These are phyloP conservation scores for Pangasius mekongensis DNA, from an alignment of 2,797 vertebrate genomes.

Conservation along the genomic window DNA sequence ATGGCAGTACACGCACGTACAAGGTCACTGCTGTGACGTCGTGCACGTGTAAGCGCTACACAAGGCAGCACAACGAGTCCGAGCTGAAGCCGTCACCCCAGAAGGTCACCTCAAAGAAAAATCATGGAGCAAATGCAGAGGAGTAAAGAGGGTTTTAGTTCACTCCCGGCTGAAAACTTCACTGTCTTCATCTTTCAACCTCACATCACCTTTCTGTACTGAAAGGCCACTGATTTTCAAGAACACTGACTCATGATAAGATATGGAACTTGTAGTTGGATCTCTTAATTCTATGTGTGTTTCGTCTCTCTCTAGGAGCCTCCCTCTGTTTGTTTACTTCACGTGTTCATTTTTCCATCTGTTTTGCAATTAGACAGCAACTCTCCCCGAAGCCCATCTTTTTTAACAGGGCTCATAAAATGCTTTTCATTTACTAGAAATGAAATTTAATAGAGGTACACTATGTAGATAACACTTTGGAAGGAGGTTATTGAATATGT, in stretches of 20 bases:
- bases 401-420: background rate
- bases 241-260: background rate
- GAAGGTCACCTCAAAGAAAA: conserved; percentile 58
- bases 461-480: background rate
- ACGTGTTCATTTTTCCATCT: background rate
- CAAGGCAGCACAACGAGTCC: conserved; percentile 89
- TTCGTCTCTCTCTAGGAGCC: background rate
- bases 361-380: background rate
- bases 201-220: background rate
- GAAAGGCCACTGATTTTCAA: background rate
- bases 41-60: conserved; percentile 93
- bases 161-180: background rate
- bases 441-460: background rate
- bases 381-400: background rate
- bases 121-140: background rate
- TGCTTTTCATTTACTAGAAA: background rate
- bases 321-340: background rate
- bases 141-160: background rate
- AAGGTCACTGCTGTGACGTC: conserved; percentile 92
- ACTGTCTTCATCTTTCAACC: background rate
- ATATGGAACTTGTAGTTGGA: background rate
- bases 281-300: background rate
- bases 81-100: conserved; percentile 78
- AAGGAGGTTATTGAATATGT: background rate
- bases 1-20: conserved; percentile 91